Evolutionary conservation across 2,113 vertebrate genomes (phyloP).

Genomic region (Electrona antarctica): DNA sequence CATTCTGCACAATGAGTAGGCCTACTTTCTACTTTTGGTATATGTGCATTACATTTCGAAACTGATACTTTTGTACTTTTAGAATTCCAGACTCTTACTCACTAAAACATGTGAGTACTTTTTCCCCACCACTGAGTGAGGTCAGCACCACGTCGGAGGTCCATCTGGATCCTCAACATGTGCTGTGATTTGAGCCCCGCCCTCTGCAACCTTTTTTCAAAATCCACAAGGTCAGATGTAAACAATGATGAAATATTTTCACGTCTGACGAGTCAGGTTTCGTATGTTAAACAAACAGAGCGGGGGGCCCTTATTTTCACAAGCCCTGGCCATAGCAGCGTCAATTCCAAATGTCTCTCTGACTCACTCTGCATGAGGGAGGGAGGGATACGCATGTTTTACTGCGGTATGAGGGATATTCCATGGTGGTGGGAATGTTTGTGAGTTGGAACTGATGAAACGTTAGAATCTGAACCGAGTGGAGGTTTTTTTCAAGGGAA

Average conservation of each 20-base stretch:
- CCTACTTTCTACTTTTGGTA: no score
- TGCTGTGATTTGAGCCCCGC: background rate
- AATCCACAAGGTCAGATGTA: constrained; percentile 23
- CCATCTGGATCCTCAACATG: constrained; percentile 9
- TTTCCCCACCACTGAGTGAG: background rate
- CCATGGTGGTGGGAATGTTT: background rate
- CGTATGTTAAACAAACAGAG: constrained; percentile 37
- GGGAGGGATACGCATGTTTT: constrained; percentile 8
- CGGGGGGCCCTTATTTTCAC: constrained; percentile 14
- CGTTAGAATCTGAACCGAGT: no score
- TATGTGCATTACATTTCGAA: no score
- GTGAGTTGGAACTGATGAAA: background rate
- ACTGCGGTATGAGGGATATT: background rate
- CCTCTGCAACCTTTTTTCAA: background rate
- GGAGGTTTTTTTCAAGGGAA: no score
- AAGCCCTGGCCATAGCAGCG: background rate
- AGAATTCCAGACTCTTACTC: no score
- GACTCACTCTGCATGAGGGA: background rate
- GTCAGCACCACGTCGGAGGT: background rate
- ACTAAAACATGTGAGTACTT: no score
- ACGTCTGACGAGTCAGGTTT: constrained; percentile 13
- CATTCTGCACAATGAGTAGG: no score
- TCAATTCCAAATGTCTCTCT: constrained; percentile 1
- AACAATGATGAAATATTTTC: constrained; percentile 33
- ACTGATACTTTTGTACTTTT: no score